Conservation (phyloP, 2,797 vertebrate species). For the Enteromius paludinosus region DNA sequence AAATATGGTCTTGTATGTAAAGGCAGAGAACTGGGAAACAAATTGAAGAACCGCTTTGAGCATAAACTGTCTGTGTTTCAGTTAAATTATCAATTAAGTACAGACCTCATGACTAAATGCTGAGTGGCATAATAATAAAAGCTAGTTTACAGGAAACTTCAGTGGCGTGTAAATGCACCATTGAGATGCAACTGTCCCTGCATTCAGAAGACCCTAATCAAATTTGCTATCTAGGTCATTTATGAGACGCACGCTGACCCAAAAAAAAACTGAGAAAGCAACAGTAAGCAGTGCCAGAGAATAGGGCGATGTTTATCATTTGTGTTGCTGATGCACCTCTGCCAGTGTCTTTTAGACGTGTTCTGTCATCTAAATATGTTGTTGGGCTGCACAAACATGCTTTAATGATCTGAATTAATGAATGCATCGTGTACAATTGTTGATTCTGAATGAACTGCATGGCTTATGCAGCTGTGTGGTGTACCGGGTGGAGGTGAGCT, state of each 20-base stretch:
- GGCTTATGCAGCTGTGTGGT: background rate
- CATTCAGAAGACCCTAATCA: slow-evolving; percentile 39
- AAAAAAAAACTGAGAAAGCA: background rate
- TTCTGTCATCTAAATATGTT: slow-evolving; percentile 3
- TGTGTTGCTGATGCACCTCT: background rate
- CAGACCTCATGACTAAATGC: background rate
- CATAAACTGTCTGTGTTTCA: background rate
- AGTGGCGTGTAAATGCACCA: slow-evolving; percentile 2
- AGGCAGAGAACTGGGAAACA: background rate
- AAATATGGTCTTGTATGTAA: background rate
- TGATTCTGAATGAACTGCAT: background rate
- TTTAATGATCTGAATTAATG: slow-evolving; percentile 10
- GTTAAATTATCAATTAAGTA: background rate
- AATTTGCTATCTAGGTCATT: slow-evolving; percentile 46
- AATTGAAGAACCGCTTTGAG: background rate
- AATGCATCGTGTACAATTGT: slow-evolving; percentile 4
- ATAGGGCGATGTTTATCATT: background rate
- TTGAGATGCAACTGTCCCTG: slow-evolving; percentile 28
- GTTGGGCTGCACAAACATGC: background rate
- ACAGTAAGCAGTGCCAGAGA: background rate
- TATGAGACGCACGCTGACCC: slow-evolving; percentile 40
- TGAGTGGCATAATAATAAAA: slow-evolving; percentile 11
- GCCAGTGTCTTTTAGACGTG: background rate
- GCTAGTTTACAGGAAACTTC: background rate
- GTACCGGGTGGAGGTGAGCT: slow-evolving; percentile 29